Percentiles rank a stretch among this genome's conserved stretches.
phyloP scores from a whole-genome alignment of 2,113 vertebrate species.

The Tetrax tetrax region DNA sequence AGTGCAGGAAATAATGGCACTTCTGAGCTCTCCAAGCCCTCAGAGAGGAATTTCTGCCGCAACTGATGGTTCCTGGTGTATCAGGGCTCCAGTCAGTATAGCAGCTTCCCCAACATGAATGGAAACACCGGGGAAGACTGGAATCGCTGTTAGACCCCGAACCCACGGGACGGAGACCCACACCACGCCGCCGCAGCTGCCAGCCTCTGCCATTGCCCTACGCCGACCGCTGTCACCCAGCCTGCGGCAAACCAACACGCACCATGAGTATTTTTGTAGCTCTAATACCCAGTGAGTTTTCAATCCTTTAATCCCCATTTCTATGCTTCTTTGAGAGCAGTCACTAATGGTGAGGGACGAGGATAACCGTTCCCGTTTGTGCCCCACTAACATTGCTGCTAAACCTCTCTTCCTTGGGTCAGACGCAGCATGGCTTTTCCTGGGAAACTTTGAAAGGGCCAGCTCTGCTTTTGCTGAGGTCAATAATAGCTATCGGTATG shows the following conservation, averaged over 20 bases:
- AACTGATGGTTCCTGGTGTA: background rate
- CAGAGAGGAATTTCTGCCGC: background rate
- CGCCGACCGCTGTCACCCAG: background rate
- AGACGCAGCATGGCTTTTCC: background rate
- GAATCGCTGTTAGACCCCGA: background rate
- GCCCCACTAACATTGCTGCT: background rate
- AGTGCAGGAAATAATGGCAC: conserved; percentile 39
- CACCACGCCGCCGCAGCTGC: rapidly evolving
- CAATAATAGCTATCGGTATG: background rate
- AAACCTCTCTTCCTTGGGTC: background rate
- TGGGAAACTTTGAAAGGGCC: background rate
- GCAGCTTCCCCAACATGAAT: background rate
- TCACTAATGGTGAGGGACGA: background rate
- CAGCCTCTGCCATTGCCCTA: background rate
- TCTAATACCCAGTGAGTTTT: background rate
- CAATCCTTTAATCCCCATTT: background rate
- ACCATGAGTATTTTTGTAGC: background rate
- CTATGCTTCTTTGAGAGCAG: background rate
- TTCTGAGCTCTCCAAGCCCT: background rate
- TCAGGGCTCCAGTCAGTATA: background rate
- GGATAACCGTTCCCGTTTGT: background rate
- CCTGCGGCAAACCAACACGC: background rate
- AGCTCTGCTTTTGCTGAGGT: background rate
- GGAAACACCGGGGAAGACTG: background rate
- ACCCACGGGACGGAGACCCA: background rate